Conservation (phyloP, 2,113 vertebrate species). For the Grus americana region DNA sequence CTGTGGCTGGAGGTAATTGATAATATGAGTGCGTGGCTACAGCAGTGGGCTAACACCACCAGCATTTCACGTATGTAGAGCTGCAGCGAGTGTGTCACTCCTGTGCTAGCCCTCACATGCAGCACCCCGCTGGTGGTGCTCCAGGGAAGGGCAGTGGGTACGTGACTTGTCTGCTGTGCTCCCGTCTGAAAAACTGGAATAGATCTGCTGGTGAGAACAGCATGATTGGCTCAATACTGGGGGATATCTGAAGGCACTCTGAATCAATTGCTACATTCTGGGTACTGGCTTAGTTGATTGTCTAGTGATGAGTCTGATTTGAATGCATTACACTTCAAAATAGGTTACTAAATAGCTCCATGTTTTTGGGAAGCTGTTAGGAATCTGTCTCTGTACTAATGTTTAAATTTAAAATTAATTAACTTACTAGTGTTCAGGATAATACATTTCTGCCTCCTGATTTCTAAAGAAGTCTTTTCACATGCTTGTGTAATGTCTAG, state of each 20-base stretch:
- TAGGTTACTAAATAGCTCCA: background rate
- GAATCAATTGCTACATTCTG: background rate
- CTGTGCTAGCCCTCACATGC: background rate
- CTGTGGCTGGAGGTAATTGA: background rate
- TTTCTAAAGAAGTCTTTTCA: background rate
- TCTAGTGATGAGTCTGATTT: background rate
- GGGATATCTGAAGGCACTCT: background rate
- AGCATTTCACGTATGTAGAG: background rate
- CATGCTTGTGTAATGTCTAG: background rate
- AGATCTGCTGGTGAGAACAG: background rate
- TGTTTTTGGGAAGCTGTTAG: background rate
- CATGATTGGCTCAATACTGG: background rate
- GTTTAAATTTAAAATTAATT: background rate
- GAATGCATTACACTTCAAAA: background rate
- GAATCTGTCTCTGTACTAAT: background rate
- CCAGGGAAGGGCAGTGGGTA: background rate
- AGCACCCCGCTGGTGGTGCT: background rate
- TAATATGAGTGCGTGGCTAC: background rate
- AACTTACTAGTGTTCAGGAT: background rate
- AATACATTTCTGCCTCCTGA: background rate
- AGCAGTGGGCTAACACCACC: rapidly evolving
- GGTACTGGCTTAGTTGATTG: background rate
- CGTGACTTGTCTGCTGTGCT: background rate
- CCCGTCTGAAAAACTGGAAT: background rate
- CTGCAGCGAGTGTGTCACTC: background rate